A percentile compares a stretch with the other conserved stretches of the same genome.
Conservation (phyloP, 2,113 vertebrate genomes). For the Mormyrus iriodes region DNA sequence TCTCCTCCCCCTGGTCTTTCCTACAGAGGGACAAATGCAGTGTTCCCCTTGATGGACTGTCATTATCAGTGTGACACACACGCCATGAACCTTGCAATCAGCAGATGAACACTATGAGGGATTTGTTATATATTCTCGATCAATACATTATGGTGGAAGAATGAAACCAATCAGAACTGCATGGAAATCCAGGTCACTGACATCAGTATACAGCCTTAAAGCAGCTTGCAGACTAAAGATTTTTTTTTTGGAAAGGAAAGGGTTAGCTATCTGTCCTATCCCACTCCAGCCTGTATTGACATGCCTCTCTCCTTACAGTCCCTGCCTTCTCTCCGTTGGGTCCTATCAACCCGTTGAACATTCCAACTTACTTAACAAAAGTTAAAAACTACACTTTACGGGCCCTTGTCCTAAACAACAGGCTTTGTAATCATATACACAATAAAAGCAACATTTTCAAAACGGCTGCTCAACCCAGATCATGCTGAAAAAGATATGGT, state of each 20-base stretch:
- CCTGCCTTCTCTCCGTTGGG: slow-evolving; percentile 21
- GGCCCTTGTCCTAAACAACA: slow-evolving; percentile 39
- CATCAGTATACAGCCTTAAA: neutral
- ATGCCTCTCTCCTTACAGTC: slow-evolving; percentile 26
- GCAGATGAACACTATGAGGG: neutral
- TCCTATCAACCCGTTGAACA: slow-evolving; percentile 26
- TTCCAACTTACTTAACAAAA: slow-evolving; percentile 15
- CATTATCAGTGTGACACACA: neutral
- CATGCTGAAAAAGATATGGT: neutral
- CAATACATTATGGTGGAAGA: neutral
- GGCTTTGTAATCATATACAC: slow-evolving; percentile 34
- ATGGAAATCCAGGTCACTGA: neutral
- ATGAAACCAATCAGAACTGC: neutral
- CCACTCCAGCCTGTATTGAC: slow-evolving; percentile 19
- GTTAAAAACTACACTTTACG: slow-evolving; percentile 16
- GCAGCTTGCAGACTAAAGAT: neutral
- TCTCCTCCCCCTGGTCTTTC: neutral
- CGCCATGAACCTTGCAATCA: neutral
- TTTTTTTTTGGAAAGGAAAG: neutral
- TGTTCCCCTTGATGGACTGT: neutral
- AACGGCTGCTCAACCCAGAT: neutral
- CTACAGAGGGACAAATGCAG: neutral
- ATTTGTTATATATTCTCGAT: neutral
- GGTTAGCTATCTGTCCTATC: neutral
- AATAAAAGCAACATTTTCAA: neutral